Conservation (phyloP, 2,888 invertebrate genomes). For the Calephelis perditalis region DNA sequence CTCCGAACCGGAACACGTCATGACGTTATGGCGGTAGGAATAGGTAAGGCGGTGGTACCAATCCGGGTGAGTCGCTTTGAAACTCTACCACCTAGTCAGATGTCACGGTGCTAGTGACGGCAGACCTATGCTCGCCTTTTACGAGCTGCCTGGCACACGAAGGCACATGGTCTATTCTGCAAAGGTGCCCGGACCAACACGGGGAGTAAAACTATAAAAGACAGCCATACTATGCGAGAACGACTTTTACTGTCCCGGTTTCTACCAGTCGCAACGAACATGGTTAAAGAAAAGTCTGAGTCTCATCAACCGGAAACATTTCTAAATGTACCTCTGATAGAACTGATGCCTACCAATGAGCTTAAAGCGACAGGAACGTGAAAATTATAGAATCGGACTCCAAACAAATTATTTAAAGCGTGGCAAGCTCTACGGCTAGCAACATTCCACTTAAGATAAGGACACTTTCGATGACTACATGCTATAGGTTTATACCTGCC, state of each 20-base stretch:
- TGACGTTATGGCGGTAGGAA: too few relatives aligned
- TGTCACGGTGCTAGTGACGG: too few relatives aligned
- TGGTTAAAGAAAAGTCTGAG: conserved; percentile 27
- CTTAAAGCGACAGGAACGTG: conserved; percentile 20
- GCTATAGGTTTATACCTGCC: conserved; percentile 16
- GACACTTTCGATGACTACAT: background rate
- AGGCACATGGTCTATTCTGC: too few relatives aligned
- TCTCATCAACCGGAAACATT: conserved; percentile 15
- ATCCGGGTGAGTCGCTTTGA: too few relatives aligned
- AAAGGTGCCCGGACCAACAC: too few relatives aligned
- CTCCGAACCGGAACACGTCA: too few relatives aligned
- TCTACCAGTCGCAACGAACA: conserved; percentile 23
- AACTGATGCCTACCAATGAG: conserved; percentile 25
- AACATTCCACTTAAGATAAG: conserved; percentile 6
- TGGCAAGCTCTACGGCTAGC: background rate
- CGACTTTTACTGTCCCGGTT: conserved; percentile 26
- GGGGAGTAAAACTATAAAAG: conserved; percentile 26
- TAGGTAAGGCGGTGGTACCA: too few relatives aligned
- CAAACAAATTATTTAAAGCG: conserved; percentile 5
- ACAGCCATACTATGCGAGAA: conserved; percentile 21
- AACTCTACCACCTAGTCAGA: too few relatives aligned
- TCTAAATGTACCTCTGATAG: background rate
- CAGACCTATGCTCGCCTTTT: too few relatives aligned
- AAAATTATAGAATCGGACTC: conserved; percentile 17
- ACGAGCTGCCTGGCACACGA: too few relatives aligned